Base-by-base conservation (phyloP, 2,797 vertebrate genomes). In the Trachurus trachurus region DNA sequence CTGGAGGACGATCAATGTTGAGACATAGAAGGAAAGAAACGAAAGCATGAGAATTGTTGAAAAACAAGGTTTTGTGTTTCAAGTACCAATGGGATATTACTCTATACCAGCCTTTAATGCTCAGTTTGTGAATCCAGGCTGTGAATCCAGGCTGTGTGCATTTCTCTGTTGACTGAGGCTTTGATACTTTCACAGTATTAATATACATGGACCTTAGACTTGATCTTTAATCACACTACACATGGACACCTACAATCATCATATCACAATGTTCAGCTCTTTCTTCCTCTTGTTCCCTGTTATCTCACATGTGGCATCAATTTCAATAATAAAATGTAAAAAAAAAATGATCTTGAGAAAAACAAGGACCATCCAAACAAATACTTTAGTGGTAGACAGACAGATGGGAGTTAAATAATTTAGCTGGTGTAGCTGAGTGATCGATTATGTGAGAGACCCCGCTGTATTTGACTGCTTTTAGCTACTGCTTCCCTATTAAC, bases 1-100 rank as follows among this genome's bases (percentile, higher is more conserved):
- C 98, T 99, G 81, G 9, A 75, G 83, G 11, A 63, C 17, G 11
- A 72, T 45, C 15, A 15, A 73, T 16, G 56, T 21, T 21, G 3
- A 4, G 26, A 59, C 0, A 13, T 22, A 76, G 22, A 70, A 45
- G 56, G n/a, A 58, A 21, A 56, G 8, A 65, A 29, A 21, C 53
- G 49, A 53, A 26, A 5, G 39, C 5, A 15, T 29, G 13, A 65
- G 1, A 31, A 21, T 44, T 53, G 22, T 17, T 44, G 56, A 58
- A 50, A 69, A 22, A 49, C 19, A 17, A 63, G 7, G 17, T 13
- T 3, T 58, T 40, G 40, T 3, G 29, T 47, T 52, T 58, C 37
- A 59, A 12, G 9, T 31, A 31, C 5, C 31, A 4, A 31, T 5
- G n/a, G n/a, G n/a, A n/a, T n/a, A n/a, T n/a, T n/a, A n/a, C n/a